Conservation (phyloP, 1,140 invertebrate species). For the Philopotamus ludificatus region DNA sequence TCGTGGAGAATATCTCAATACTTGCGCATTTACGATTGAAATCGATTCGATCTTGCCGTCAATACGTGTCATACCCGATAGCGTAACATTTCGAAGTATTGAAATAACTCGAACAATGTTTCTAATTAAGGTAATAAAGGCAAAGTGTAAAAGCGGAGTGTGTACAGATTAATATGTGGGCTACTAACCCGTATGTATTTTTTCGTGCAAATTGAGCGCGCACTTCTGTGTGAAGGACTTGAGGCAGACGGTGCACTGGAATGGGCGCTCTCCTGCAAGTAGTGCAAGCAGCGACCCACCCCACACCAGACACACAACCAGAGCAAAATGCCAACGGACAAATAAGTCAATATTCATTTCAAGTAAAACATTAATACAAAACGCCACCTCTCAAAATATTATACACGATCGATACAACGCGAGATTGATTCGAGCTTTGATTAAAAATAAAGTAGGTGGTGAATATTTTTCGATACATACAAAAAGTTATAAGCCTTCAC, state of each 20-base stretch:
- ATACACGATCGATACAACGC: no score
- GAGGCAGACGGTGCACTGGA: conserved; percentile 66
- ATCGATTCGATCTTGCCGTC: no score
- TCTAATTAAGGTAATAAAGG: conserved; percentile 14
- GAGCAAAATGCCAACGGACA: conserved; percentile 57
- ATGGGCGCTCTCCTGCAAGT: conserved; percentile 59
- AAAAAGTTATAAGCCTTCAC: no score
- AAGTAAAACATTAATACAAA: neutral
- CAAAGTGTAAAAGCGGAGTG: conserved; percentile 3
- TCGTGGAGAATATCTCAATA: neutral
- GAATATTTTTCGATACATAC: no score
- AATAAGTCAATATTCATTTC: conserved; percentile 52
- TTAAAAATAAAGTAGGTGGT: no score
- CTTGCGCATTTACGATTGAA: no score
- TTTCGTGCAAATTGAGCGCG: conserved; percentile 65
- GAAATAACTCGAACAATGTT: conserved; percentile 9
- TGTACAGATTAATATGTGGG: conserved; percentile 48
- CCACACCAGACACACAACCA: conserved; percentile 22
- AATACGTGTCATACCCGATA: no score
- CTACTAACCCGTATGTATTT: conserved; percentile 63
- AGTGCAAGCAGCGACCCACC: conserved; percentile 25
- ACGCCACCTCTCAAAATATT: no score
- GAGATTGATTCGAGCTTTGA: no score
- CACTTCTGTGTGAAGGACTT: conserved; percentile 69
- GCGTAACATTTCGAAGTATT: conserved; percentile 11